Evolutionary conservation across 2,113 vertebrate genomes (phyloP).

Genomic region (Tautogolabrus adspersus): DNA sequence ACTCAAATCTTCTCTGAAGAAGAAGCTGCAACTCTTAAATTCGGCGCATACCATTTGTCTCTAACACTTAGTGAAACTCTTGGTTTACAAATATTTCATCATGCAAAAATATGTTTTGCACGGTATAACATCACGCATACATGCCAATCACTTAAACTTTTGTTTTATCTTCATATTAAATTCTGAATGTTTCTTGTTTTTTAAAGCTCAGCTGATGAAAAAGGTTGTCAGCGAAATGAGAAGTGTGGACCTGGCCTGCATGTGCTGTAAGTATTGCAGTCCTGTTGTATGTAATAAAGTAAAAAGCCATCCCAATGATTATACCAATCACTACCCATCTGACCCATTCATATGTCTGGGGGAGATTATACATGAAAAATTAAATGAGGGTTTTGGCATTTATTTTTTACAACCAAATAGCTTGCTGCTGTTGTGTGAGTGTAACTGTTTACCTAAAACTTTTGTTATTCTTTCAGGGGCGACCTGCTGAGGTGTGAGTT

Average conservation of each 20-base stretch:
- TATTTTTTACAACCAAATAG: background rate
- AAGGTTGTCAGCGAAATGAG: background rate
- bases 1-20: rapidly evolving
- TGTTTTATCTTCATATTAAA: too few species aligned
- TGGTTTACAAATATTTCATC: too few species aligned
- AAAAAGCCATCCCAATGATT: conserved; percentile 79
- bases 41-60: rapidly evolving
- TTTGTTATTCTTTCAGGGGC: conserved; percentile 33
- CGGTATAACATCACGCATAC: too few species aligned
- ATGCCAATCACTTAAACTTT: too few species aligned
- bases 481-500: background rate
- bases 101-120: too few species aligned
- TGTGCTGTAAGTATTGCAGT: conserved; percentile 10
- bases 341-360: conserved; percentile 74
- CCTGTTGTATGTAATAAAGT: background rate
- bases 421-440: background rate
- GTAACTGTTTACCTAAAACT: background rate
- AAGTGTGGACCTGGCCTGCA: background rate
- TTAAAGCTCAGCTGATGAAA: conserved; percentile 16
- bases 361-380: conserved; percentile 64
- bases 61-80: too few species aligned
- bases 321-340: conserved; percentile 86
- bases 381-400: conserved; percentile 75
- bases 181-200: background rate
- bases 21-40: background rate